Evolutionary conservation across 2,113 vertebrate genomes (phyloP).

Genomic region (Zosterops hypoxanthus): DNA sequence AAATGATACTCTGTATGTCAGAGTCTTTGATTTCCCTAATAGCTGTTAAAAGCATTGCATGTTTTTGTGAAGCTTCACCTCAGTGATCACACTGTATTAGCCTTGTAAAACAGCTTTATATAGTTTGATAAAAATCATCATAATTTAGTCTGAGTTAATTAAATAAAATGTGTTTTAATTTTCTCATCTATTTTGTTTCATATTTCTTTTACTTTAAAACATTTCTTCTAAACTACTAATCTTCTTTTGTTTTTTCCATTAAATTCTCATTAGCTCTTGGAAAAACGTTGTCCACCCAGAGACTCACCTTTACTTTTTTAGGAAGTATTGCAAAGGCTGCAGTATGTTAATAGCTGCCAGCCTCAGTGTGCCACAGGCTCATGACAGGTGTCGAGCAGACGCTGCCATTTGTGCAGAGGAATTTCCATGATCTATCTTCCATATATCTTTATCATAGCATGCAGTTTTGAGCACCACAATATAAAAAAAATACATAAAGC

Average conservation of each 20-base stretch:
- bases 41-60: not conserved
- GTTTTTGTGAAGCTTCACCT: not conserved
- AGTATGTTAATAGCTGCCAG: not conserved
- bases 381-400: rapidly evolving
- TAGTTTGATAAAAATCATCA: not conserved
- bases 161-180: not conserved
- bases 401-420: not conserved
- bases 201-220: not conserved
- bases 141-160: not conserved
- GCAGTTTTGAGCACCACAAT: not conserved
- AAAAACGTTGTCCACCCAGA: not conserved
- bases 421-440: not conserved
- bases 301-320: not conserved
- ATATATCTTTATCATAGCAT: not conserved
- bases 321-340: not conserved
- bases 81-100: not conserved
- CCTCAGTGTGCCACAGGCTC: not conserved
- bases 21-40: not conserved
- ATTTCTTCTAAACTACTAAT: not conserved
- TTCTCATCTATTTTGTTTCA: not conserved
- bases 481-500: not conserved
- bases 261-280: not conserved
- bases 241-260: not conserved
- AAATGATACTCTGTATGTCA: not conserved
- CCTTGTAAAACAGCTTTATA: not conserved